These are phyloP conservation scores for Pilophorus perplexus DNA, from an alignment of 2,888 invertebrate species.

Conservation along the genomic window DNA sequence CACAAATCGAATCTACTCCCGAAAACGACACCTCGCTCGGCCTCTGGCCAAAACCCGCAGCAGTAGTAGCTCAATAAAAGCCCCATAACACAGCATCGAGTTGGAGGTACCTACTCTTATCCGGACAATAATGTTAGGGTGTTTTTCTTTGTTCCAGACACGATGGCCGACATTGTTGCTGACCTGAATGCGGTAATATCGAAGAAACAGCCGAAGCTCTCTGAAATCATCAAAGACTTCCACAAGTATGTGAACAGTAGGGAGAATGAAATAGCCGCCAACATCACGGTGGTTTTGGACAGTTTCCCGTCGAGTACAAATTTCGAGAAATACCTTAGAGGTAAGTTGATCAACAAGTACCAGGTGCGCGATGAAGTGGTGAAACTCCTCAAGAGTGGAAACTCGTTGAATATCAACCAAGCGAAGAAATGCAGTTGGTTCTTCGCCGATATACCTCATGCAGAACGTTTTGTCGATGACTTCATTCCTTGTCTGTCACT, in stretches of 20 bases:
- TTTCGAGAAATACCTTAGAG: slow-evolving; percentile 16
- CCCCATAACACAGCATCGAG: too few species aligned
- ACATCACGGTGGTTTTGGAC: not conserved
- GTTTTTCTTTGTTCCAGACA: too few species aligned
- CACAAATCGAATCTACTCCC: too few species aligned
- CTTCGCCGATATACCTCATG: slow-evolving; percentile 31
- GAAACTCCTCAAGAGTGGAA: slow-evolving; percentile 29
- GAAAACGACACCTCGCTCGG: too few species aligned
- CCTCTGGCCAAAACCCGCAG: too few species aligned
- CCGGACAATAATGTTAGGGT: too few species aligned
- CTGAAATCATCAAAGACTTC: slow-evolving; percentile 15
- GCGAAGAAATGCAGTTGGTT: slow-evolving; percentile 43
- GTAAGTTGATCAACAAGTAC: slow-evolving; percentile 39
- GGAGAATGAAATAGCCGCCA: not conserved
- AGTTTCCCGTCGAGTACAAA: not conserved
- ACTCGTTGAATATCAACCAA: slow-evolving; percentile 26
- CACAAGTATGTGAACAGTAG: not conserved
- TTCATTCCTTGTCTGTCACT: slow-evolving; percentile 40
- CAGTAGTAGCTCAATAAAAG: too few species aligned
- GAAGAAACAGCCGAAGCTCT: not conserved
- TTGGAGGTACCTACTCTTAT: too few species aligned
- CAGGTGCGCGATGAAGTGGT: slow-evolving; percentile 24
- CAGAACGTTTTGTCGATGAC: slow-evolving; percentile 17
- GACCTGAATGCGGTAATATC: not conserved
- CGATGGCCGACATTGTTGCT: not conserved